These are phyloP conservation scores for Syngnathus acus DNA, from an alignment of 2,797 vertebrate species.

Conservation along the genomic window DNA sequence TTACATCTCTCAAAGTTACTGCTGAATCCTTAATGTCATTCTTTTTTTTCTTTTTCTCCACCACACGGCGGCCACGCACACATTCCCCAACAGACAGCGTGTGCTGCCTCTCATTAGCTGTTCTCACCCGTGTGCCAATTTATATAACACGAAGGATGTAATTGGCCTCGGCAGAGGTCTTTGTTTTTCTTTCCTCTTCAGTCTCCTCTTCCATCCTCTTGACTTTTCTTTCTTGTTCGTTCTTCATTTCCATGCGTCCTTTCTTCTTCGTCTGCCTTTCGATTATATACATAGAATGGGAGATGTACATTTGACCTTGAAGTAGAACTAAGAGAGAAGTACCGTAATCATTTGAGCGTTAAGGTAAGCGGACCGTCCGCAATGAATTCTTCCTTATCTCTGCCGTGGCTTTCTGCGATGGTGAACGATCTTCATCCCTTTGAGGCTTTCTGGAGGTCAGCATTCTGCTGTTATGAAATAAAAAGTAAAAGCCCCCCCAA, in stretches of 20 bases:
- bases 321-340: conserved; percentile 17
- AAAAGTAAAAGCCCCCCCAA: not conserved
- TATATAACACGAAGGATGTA: conserved; percentile 44
- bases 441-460: not conserved
- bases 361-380: conserved; percentile 5
- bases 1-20: conserved; percentile 50
- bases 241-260: conserved; percentile 8
- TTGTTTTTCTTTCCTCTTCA: conserved; percentile 10
- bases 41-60: no score
- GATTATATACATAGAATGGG: conserved; percentile 12
- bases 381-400: conserved; percentile 5
- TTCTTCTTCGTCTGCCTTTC: conserved; percentile 7
- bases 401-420: not conserved
- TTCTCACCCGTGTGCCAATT: conserved; percentile 47
- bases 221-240: conserved; percentile 9
- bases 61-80: not conserved
- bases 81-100: conserved; percentile 14
- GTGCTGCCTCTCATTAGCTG: conserved; percentile 36
- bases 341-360: conserved; percentile 21
- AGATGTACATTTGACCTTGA: conserved; percentile 30
- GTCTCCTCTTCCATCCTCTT: not conserved
- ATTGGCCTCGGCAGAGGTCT: conserved; percentile 30
- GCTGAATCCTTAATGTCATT: conserved; percentile 37
- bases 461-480: not conserved
- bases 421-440: not conserved